phyloP scores from a whole-genome alignment of 1,140 invertebrate genomes.

The Bombyx mandarina region DNA sequence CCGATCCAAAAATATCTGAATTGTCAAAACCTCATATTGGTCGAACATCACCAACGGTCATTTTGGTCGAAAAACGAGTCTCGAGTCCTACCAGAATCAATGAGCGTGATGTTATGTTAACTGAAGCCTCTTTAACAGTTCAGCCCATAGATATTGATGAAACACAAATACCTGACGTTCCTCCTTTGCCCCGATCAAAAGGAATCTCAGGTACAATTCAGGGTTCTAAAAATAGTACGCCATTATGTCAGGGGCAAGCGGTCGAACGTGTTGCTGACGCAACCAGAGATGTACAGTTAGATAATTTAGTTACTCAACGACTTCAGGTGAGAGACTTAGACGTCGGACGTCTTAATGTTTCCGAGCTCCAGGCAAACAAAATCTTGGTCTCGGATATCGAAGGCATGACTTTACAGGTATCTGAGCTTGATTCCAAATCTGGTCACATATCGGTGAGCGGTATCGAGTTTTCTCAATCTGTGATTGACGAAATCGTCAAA shows the following conservation, averaged over 20 bases:
- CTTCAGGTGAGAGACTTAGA: slow-evolving; percentile 82
- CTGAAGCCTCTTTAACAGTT: slow-evolving; percentile 72
- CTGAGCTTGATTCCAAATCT: slow-evolving; percentile 76
- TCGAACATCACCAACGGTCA: slow-evolving; percentile 73
- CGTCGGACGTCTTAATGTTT: slow-evolving; percentile 82
- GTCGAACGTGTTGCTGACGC: slow-evolving; percentile 60
- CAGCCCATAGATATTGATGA: slow-evolving; percentile 56
- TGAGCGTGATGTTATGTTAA: slow-evolving; percentile 65
- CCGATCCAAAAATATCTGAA: slow-evolving; percentile 71
- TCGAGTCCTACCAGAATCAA: slow-evolving; percentile 70
- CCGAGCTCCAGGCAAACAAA: slow-evolving; percentile 81
- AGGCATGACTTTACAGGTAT: slow-evolving; percentile 76
- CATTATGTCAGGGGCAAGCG: slow-evolving; percentile 47
- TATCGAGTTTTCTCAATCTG: slow-evolving; percentile 75
- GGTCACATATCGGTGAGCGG: slow-evolving; percentile 76
- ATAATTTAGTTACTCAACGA: slow-evolving; percentile 67
- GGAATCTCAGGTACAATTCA: slow-evolving; percentile 14
- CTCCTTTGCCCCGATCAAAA: slow-evolving; percentile 51
- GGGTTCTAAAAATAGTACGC: slow-evolving; percentile 16
- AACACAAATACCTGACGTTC: slow-evolving; percentile 49
- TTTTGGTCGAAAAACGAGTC: slow-evolving; percentile 72
- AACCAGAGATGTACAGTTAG: slow-evolving; percentile 45
- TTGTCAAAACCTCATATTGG: slow-evolving; percentile 68
- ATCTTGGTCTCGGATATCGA: slow-evolving; percentile 86
- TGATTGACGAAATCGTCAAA: slow-evolving; percentile 75